Evolutionary conservation across 2,113 vertebrate genomes (phyloP), one percentile per base, ranked within the genome.

Genomic region (Siniperca chuatsi): DNA sequence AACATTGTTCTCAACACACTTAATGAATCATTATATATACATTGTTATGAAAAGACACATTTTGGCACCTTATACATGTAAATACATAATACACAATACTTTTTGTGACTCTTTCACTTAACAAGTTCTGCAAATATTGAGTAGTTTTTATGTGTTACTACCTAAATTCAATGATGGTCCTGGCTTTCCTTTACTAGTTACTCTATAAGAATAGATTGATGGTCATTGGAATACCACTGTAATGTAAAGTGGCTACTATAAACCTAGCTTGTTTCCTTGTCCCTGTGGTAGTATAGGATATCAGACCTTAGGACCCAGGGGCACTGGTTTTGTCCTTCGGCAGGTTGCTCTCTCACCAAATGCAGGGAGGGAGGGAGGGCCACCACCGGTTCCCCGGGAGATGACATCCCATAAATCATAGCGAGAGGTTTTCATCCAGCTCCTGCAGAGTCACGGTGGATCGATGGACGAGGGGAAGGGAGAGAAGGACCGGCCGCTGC

Each of bases 361-460:
- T 3, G 20, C 67, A 65, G 40, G 42, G 18, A 65, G 68, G 42
- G 18, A 65, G 68, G 78, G 88, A 52, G 84, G 85, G 82, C 79
- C 78, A 67, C 62, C 33, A 15, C 44, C 21, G 25, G 87, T 82
- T 85, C 69, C 81, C 75, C 75, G 66, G 82, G 76, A 90, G 82
- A 90, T 82, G 90, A 88, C 77, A 79, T 83, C 86, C 88, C 89
- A 95, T 95, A 93, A 95, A 95, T 95, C 93, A 93, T 78, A 89
- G 86, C 57, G 29, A 86, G 88, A 87, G 89, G 84, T 89, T 91
- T 93, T 93, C 88, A 89, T 89, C 89, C 83, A 83, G 85, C 85
- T 92, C 81, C 91, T 94, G 90, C 92, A 84, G 82, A 93, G 90
- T 91, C 93, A 89, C 40, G 40, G 70, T 58, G 84, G 87, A 92